Conservation (phyloP, 1,140 invertebrate species). For the Rhyzopertha dominica region DNA sequence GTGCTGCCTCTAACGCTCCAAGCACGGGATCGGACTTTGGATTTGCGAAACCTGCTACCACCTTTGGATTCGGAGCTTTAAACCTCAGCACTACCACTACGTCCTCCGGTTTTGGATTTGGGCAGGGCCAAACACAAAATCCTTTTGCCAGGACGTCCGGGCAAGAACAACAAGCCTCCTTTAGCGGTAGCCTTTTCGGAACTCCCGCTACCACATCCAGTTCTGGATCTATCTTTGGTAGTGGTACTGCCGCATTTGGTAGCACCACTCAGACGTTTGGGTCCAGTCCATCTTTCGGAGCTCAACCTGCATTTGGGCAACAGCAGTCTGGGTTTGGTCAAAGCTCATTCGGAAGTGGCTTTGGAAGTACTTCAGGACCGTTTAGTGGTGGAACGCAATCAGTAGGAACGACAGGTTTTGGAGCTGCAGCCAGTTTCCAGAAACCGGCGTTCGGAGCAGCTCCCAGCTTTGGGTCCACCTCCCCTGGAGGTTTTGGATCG, state of each 20-base stretch:
- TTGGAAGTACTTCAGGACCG: slow-evolving; percentile 21
- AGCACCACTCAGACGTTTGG: slow-evolving; percentile 27
- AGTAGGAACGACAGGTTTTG: slow-evolving; percentile 43
- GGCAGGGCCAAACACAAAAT: too few species aligned
- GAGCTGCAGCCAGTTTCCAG: slow-evolving; percentile 29
- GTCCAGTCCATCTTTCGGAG: slow-evolving; percentile 9
- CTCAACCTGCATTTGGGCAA: slow-evolving; percentile 23
- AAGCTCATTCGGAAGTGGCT: slow-evolving; percentile 24
- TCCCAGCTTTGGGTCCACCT: slow-evolving; percentile 46
- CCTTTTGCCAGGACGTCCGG: too few species aligned
- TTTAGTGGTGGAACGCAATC: slow-evolving; percentile 37
- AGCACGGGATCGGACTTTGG: too few species aligned
- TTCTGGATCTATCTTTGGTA: slow-evolving; percentile 17
- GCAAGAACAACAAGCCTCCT: too few species aligned
- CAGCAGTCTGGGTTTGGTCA: slow-evolving; percentile 24
- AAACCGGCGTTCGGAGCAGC: slow-evolving; percentile 45
- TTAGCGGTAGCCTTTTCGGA: slow-evolving; percentile 16
- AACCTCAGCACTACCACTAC: too few species aligned
- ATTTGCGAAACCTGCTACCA: too few species aligned
- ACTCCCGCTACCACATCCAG: slow-evolving; percentile 13
- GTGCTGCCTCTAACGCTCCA: too few species aligned
- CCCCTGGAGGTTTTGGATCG: slow-evolving; percentile 45
- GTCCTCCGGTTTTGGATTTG: too few species aligned
- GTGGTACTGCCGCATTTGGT: background rate
- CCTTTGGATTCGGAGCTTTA: too few species aligned